phyloP scores from a whole-genome alignment of 2,797 vertebrate genomes.

The Brachyrhaphis roseni region DNA sequence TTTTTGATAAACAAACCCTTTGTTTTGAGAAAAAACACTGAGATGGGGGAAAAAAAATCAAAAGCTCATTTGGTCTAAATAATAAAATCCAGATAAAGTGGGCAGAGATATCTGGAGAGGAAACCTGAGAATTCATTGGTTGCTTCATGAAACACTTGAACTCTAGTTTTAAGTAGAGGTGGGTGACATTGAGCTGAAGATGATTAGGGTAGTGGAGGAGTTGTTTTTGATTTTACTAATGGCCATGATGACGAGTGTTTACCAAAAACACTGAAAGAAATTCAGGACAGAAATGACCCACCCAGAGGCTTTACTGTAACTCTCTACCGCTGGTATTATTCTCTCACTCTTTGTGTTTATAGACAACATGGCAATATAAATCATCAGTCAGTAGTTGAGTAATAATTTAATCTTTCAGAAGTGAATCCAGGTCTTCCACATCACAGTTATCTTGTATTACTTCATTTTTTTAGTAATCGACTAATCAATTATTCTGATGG shows the following conservation, averaged over 20 bases:
- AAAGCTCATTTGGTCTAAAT: neutral
- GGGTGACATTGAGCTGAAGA: neutral
- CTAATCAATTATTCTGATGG: no score
- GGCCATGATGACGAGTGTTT: neutral
- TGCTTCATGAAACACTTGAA: neutral
- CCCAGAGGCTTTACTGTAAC: neutral
- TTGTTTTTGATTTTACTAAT: neutral
- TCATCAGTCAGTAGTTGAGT: neutral
- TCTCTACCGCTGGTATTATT: neutral
- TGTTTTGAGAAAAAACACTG: neutral
- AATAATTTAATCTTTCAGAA: neutral
- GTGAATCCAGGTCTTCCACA: neutral
- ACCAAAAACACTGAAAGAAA: neutral
- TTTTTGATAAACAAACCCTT: neutral
- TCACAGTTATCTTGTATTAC: neutral
- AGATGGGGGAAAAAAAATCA: no score
- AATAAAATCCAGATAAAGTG: neutral
- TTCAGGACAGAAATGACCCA: neutral
- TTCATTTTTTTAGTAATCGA: neutral
- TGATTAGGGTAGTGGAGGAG: neutral
- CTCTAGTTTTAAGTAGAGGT: neutral
- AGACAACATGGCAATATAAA: neutral
- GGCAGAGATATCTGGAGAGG: neutral
- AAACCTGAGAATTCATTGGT: neutral
- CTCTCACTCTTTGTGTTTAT: neutral